phyloP scores from a whole-genome alignment of 2,888 invertebrate species.

The Brenthis hecate region DNA sequence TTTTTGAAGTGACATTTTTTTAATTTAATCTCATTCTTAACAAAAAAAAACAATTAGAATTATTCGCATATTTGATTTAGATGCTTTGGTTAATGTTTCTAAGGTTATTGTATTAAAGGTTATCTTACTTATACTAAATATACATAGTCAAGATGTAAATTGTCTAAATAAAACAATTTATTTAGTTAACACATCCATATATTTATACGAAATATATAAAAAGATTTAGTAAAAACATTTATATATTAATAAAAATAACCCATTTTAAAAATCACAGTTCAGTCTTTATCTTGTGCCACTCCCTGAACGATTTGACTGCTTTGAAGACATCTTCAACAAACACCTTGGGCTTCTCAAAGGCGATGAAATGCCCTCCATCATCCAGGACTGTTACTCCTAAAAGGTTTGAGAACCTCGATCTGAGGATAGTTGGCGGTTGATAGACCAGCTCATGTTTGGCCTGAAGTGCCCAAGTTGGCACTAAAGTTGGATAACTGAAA shows the following conservation, averaged over 20 bases:
- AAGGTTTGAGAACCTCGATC: conserved; percentile 82
- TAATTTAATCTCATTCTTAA: no score
- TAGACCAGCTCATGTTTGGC: conserved; percentile 86
- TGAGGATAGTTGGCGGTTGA: conserved; percentile 79
- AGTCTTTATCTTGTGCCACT: conserved; percentile 31
- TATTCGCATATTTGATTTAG: no score
- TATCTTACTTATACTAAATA: no score
- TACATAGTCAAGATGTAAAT: no score
- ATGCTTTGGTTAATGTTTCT: no score
- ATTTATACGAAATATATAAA: background rate
- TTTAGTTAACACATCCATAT: background rate
- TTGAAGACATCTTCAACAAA: conserved; percentile 84
- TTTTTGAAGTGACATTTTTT: no score
- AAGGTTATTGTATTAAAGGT: no score
- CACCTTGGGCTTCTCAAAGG: conserved; percentile 86
- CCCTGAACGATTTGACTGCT: conserved; percentile 46
- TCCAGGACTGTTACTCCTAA: conserved; percentile 83
- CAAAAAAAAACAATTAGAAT: no score
- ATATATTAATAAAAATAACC: background rate
- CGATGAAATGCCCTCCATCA: conserved; percentile 91
- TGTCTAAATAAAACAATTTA: conserved; percentile 1
- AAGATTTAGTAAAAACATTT: no score
- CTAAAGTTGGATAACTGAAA: conserved; percentile 65
- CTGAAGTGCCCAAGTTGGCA: conserved; percentile 85
- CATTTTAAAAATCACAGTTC: conserved; percentile 25